Base-by-base conservation (phyloP, 2,797 vertebrate genomes). In the Pteropus rufus region DNA sequence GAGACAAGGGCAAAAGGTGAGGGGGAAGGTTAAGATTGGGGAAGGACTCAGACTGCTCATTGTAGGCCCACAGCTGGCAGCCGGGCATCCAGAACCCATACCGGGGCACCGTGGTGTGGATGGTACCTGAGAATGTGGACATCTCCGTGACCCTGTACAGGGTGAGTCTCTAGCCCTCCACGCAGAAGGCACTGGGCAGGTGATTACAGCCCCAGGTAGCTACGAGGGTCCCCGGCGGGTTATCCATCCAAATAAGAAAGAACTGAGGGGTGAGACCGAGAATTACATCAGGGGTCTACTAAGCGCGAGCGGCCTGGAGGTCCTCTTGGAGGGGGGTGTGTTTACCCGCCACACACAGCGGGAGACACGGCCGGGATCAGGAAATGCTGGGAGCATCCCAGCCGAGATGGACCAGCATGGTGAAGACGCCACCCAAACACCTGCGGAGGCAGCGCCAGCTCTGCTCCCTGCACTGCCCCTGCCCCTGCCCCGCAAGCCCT, bases 1-100 rank as follows among this genome's bases (percentile, higher is more conserved):
- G 84, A n/a, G 72, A 11, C 9, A 8, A 36, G 18, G 80, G 23
- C 7, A 2, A 46, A 41, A 29, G 8, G 54, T 0, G 8, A 19
- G 4, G 39, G 64, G 36, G 46, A 15, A 34, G 15, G 14, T 15
- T 29, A 3, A 24, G 10, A 3, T 7, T 26, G 3, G 4, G 23
- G 3, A 16, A 72, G 44, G 15, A 80, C 65, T 81, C 81, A 54
- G 44, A 3, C n/a, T 0, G 34, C 31, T 29, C 72, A 0, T 64
- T 67, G 34, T 95, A 99, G 99, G 98, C 99, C 90, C 99, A 99
- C 98, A 99, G 99, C 93, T 99, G 99, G 99, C 99, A 99, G 98
- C 99, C 99, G 0, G 99, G 99, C 46, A 99, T 99, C 97, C 99
- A 99, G 97, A 99, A 99, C 98, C 99, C 99, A 0, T 99, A 99